A percentile compares a stretch with the other conserved stretches of the same genome.
Evolutionary conservation across 1,140 invertebrate genomes (phyloP).

Genomic region (Lerema accius): DNA sequence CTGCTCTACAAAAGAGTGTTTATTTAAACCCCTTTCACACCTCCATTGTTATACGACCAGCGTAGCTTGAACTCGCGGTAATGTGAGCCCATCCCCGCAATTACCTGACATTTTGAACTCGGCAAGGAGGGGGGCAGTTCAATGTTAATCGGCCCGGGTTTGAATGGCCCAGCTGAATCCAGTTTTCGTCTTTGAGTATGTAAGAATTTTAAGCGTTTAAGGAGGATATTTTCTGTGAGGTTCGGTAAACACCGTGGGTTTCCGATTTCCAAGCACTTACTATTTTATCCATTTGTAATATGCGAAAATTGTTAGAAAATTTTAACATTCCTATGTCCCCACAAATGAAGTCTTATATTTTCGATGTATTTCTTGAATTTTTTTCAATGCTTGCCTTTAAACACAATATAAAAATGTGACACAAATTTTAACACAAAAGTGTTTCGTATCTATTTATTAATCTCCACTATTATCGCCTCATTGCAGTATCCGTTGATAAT

Average conservation of each 20-base stretch:
- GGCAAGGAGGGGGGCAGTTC: conserved; percentile 33
- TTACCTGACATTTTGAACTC: conserved; percentile 10
- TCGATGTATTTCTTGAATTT: too few species aligned
- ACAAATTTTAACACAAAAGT: too few species aligned
- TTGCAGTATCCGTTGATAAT: too few species aligned
- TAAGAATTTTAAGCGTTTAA: conserved; percentile 54
- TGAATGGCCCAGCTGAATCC: conserved; percentile 56
- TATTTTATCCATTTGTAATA: too few species aligned
- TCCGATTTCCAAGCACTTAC: conserved; percentile 25
- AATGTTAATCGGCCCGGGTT: conserved; percentile 31
- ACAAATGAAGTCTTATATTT: too few species aligned
- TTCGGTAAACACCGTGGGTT: conserved; percentile 36
- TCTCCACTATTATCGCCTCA: too few species aligned
- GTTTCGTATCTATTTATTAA: too few species aligned
- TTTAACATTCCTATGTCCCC: too few species aligned
- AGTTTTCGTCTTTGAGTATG: conserved; percentile 48
- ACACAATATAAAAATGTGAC: too few species aligned
- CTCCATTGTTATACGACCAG: conserved; percentile 59
- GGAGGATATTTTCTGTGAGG: conserved; percentile 44
- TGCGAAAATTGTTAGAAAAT: too few species aligned
- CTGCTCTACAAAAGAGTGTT: conserved; percentile 68
- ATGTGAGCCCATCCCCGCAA: conserved; percentile 24
- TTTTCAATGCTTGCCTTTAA: too few species aligned
- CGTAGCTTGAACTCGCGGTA: conserved; percentile 38
- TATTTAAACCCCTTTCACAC: conserved; percentile 74